These are phyloP conservation scores for Zosterops lateralis DNA, from an alignment of 2,113 vertebrate genomes.

Conservation along the genomic window DNA sequence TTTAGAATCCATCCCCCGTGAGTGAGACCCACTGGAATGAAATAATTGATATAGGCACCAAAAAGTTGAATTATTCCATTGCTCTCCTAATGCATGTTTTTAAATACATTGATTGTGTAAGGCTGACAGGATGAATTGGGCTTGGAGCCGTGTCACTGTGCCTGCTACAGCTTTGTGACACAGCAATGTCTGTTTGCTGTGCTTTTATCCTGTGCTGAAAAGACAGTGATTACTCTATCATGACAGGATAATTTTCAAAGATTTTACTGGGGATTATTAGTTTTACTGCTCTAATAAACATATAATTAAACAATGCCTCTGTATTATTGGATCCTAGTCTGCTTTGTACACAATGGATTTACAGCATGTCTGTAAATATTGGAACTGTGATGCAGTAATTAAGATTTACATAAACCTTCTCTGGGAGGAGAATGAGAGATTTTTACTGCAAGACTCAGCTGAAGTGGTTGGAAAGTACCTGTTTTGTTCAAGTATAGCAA, in stretches of 20 bases:
- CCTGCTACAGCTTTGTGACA: neutral
- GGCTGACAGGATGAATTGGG: neutral
- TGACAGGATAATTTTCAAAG: slow-evolving; percentile 41
- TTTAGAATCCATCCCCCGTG: neutral
- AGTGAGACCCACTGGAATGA: neutral
- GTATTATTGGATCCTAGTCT: slow-evolving; percentile 43
- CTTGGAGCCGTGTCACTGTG: rapidly evolving
- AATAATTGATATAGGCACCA: neutral
- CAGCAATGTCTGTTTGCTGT: neutral
- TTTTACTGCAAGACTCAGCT: neutral
- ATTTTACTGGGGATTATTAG: slow-evolving; percentile 66
- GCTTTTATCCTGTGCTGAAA: neutral
- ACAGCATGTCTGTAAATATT: slow-evolving; percentile 54
- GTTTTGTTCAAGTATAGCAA: neutral
- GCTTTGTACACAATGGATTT: slow-evolving; percentile 53
- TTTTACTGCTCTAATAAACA: slow-evolving; percentile 64
- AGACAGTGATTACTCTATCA: slow-evolving; percentile 35
- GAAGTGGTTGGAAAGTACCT: neutral
- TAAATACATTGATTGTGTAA: neutral
- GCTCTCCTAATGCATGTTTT: neutral
- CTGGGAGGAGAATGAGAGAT: neutral
- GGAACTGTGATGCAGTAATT: slow-evolving; percentile 38
- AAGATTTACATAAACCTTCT: slow-evolving; percentile 55
- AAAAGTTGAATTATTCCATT: neutral
- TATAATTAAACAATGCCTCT: slow-evolving; percentile 53